Evolutionary conservation across 30 jellyfish, hydroid and myxozoan genomes (phyloP), one percentile per base, ranked within the genome.

Genomic region (Clytia hemisphaerica): DNA sequence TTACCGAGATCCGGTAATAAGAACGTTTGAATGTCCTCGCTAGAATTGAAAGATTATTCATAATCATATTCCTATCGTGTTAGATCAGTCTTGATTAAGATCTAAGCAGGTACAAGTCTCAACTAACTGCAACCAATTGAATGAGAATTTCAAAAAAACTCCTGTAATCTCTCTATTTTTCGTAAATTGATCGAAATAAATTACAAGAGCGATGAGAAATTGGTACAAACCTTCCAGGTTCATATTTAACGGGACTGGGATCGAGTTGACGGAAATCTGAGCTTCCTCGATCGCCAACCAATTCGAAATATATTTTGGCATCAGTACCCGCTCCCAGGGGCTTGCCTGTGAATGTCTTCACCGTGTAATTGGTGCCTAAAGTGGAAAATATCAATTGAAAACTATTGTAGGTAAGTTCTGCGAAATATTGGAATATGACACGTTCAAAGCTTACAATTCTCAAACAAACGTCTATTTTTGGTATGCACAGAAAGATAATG

Each of bases 241-340:
- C 96, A 44, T 61, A 85, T 48, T 61, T 71, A 26, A 58, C 70
- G n/a, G 78, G 59, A 21, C 58, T 33, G 28, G 76, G 48, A 48
- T 85, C 93, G 35, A 85, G 80, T 80, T 78, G 93, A 32, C 96
- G 64, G 77, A 85, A 85, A 42, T 85, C 96, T 1, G 96, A 85
- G 54, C 92, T 85, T 28, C 96, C 96, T 45, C 96, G 58, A 6
- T 78, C 93, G 12, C 96, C 96, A 31, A 85, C 67, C 10, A 85
- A 47, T 45, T 85, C 96, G 14, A 85, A 27, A 76, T 79, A 85
- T 10, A 85, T 64, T 34, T 85, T 85, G 3, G 96, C 96, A 47
- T 85, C 96, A 0, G 96, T 85, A 19, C 96, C 96, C 31, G 96
- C 87, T 21, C 96, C 96, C 29, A 61, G 89, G 48, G 78, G 67